These are phyloP conservation scores for Zoanthus solanderi DNA, from an alignment of 92 coral and sea anemone species.

Conservation along the genomic window DNA sequence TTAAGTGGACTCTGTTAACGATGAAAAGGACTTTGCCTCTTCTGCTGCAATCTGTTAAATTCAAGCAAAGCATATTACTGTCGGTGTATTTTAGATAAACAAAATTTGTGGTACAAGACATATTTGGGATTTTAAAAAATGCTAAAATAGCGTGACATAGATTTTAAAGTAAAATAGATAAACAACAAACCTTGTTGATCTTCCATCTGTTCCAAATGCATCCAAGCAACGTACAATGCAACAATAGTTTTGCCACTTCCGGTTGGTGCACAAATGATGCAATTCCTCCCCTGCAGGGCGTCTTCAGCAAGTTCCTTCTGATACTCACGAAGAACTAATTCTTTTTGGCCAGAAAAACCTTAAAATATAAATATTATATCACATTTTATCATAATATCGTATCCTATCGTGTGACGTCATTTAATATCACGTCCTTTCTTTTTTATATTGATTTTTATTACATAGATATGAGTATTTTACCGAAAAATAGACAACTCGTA, in stretches of 20 bases:
- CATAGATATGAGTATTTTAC: no score
- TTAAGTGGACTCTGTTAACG: conserved; percentile 92
- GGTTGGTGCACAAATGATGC: conserved; percentile 85
- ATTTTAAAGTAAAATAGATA: not conserved
- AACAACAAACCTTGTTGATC: not conserved
- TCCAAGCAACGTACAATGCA: conserved; percentile 72
- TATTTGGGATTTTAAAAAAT: no score
- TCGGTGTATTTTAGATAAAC: no score
- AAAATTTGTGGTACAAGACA: no score
- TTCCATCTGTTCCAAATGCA: conserved; percentile 40
- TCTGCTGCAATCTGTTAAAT: conserved; percentile 11
- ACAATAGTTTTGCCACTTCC: conserved; percentile 85
- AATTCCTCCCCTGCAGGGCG: conserved; percentile 75
- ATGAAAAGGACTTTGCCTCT: conserved; percentile 78
- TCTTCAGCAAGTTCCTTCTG: conserved; percentile 71
- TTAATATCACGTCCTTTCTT: not conserved
- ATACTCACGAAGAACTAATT: conserved; percentile 53
- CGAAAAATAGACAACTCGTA: no score
- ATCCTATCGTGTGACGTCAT: not conserved
- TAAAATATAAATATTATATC: not conserved
- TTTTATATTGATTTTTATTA: no score
- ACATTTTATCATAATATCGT: not conserved
- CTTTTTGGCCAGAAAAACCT: not conserved
- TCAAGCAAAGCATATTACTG: not conserved
- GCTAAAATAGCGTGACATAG: not conserved